Conservation (phyloP, 2,888 invertebrate genomes). For the Caenorhabditis sp. region DNA sequence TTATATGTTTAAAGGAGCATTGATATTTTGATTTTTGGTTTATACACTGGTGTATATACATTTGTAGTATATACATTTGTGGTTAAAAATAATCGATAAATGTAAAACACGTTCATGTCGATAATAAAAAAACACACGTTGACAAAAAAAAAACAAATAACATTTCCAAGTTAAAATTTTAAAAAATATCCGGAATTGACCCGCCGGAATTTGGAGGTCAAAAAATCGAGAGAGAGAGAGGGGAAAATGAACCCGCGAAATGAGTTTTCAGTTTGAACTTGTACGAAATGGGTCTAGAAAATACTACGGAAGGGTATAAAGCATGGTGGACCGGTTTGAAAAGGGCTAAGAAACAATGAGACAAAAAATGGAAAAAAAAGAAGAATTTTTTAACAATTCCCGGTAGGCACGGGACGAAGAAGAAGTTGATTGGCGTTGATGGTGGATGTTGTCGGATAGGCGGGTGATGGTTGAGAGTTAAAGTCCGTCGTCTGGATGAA, state of each 20-base stretch:
- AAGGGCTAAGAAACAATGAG: not conserved
- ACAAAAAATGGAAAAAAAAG: constrained; percentile 2
- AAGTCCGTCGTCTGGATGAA: constrained; percentile 36
- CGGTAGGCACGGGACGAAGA: constrained; percentile 30
- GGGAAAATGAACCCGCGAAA: not conserved
- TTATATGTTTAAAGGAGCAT: not conserved
- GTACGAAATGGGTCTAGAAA: not conserved
- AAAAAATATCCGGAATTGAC: constrained; percentile 13
- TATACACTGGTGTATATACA: too few relatives aligned
- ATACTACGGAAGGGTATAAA: not conserved
- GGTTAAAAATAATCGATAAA: not conserved
- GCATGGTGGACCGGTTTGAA: not conserved
- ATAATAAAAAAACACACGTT: constrained; percentile 7
- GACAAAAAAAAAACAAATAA: constrained; percentile 7
- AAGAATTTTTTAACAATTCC: constrained; percentile 2
- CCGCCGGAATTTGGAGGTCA: not conserved
- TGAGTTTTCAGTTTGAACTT: not conserved
- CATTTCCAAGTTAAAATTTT: not conserved
- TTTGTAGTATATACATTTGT: too few relatives aligned
- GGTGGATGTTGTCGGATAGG: constrained; percentile 24
- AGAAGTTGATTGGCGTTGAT: constrained; percentile 29
- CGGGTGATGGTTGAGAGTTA: constrained; percentile 6
- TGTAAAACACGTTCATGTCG: constrained; percentile 3
- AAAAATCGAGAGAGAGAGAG: not conserved
- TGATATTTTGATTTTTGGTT: too few relatives aligned